Conservation (phyloP, 37 sponge, comb jelly and placozoan genomes). For the Trichoplax adhaerens region DNA sequence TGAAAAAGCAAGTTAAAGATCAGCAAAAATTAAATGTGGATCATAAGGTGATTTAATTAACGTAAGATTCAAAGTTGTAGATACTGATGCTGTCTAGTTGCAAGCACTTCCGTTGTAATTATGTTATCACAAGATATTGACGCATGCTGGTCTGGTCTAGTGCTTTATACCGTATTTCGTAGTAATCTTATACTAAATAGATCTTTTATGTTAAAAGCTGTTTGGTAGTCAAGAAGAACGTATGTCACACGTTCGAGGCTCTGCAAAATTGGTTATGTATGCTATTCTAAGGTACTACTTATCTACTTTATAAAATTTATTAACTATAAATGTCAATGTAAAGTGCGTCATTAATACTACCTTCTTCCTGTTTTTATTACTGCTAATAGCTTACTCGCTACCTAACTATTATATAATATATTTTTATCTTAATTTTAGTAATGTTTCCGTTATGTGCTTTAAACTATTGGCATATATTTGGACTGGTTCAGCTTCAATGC, state of each 20-base stretch:
- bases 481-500: constrained; percentile 89
- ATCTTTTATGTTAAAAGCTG: constrained; percentile 9
- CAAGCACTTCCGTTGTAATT: not conserved
- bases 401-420: not conserved
- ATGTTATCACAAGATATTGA: constrained; percentile 8
- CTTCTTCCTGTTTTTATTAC: not conserved
- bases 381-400: not conserved
- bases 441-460: constrained; percentile 50
- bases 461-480: constrained; percentile 69
- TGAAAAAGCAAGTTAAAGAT: constrained; percentile 53
- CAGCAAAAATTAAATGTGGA: constrained; percentile 28
- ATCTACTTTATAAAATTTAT: not conserved
- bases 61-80: no score
- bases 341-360: not conserved
- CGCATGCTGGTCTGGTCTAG: constrained; percentile 9
- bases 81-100: not conserved
- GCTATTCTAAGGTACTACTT: constrained; percentile 53
- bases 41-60: constrained; percentile 14
- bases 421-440: constrained; percentile 32
- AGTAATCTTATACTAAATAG: no score
- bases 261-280: constrained; percentile 60
- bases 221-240: constrained; percentile 48
- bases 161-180: not conserved
- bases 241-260: constrained; percentile 43
- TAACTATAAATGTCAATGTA: not conserved